These are phyloP conservation scores for Sturnus vulgaris DNA, from an alignment of 2,113 vertebrate species.

Conservation along the genomic window DNA sequence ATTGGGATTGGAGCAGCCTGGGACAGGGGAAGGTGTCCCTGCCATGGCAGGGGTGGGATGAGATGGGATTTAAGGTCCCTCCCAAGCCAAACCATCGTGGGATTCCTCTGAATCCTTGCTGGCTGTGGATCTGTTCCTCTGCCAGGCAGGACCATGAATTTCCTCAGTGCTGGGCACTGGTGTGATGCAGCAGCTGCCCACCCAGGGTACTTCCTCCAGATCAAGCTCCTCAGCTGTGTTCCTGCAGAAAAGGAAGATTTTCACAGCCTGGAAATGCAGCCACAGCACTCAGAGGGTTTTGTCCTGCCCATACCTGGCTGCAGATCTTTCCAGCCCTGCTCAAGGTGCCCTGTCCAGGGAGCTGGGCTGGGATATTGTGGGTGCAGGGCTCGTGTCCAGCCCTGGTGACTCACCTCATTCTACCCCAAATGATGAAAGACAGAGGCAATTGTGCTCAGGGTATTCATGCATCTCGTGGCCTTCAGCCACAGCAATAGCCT, in stretches of 20 bases:
- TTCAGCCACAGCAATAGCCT: background rate
- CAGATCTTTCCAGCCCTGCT: background rate
- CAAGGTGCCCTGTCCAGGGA: background rate
- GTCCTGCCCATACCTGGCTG: fast-evolving
- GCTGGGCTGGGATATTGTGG: background rate
- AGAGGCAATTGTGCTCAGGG: background rate
- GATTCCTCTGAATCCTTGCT: background rate
- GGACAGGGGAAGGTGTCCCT: background rate
- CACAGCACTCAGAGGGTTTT: background rate
- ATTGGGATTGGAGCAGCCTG: background rate
- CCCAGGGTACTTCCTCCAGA: fast-evolving
- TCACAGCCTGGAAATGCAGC: background rate
- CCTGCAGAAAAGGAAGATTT: background rate
- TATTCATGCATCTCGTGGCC: background rate
- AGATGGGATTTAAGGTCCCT: fast-evolving
- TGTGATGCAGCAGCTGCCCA: background rate
- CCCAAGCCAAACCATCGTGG: background rate
- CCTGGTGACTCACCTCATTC: background rate
- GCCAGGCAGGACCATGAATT: background rate
- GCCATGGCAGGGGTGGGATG: fast-evolving
- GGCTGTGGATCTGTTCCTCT: background rate
- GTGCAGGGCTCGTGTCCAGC: background rate
- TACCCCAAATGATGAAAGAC: background rate
- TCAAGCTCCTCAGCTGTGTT: background rate
- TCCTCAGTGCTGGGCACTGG: background rate